Evolutionary conservation across 2,113 vertebrate species (phyloP).

Genomic region (Phylloscopus whistleri): DNA sequence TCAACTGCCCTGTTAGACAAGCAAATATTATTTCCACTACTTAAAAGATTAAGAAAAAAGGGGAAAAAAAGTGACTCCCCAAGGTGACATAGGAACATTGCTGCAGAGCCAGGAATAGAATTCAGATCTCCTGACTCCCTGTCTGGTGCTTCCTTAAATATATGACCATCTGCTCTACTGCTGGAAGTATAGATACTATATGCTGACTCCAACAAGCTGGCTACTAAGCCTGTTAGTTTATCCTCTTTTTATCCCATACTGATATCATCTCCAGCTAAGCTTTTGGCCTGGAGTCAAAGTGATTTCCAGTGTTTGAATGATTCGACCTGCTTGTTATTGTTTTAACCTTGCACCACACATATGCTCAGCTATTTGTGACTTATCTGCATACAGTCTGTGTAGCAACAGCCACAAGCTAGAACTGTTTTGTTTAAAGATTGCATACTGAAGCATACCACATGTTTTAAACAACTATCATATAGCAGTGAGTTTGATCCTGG

Average conservation of each 20-base stretch:
- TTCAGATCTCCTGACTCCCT: slow-evolving; percentile 49
- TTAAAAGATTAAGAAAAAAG: slow-evolving; percentile 42
- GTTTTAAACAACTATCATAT: neutral
- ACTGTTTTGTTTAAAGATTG: slow-evolving; percentile 26
- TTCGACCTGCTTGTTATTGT: slow-evolving; percentile 57
- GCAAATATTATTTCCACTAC: slow-evolving; percentile 34
- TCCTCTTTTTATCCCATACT: slow-evolving; percentile 47
- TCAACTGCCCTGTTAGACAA: neutral
- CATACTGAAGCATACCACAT: neutral
- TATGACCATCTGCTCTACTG: slow-evolving; percentile 57
- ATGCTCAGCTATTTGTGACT: slow-evolving; percentile 42
- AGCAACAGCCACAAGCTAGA: neutral
- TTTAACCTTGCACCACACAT: slow-evolving; percentile 54
- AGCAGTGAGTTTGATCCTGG: neutral
- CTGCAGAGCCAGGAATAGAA: slow-evolving; percentile 60
- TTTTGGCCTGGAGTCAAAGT: slow-evolving; percentile 52
- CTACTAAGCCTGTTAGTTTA: slow-evolving; percentile 64
- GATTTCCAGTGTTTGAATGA: slow-evolving; percentile 48
- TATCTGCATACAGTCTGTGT: slow-evolving; percentile 11
- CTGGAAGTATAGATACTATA: slow-evolving; percentile 57
- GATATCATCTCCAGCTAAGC: slow-evolving; percentile 57
- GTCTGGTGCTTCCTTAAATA: slow-evolving; percentile 63
- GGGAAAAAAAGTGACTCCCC: slow-evolving; percentile 3
- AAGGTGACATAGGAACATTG: slow-evolving; percentile 53
- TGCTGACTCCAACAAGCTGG: slow-evolving; percentile 47